A percentile compares a stretch with the other conserved stretches of the same genome.
Evolutionary conservation across 2,797 vertebrate species (phyloP).

Genomic region (Periparus ater): DNA sequence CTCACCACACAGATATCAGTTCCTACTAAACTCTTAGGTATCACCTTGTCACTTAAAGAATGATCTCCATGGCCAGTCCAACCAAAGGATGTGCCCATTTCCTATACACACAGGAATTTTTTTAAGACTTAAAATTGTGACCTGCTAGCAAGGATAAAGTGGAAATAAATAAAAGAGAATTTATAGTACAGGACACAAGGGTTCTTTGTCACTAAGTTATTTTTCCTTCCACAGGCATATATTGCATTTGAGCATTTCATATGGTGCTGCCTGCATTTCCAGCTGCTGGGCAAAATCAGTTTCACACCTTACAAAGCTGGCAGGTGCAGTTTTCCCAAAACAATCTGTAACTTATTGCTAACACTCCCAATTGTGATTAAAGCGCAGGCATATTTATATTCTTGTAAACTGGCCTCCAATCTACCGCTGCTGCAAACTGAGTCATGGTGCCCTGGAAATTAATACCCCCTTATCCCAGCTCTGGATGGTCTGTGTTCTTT

Average conservation of each 20-base stretch:
- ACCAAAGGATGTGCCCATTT: background rate
- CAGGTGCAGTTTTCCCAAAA: background rate
- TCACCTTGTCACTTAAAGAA: background rate
- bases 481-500: background rate
- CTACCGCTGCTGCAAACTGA: background rate
- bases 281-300: background rate
- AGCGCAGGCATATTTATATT: background rate
- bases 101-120: background rate
- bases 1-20: background rate
- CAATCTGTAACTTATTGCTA: background rate
- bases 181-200: background rate
- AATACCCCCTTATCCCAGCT: fast-evolving
- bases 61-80: background rate
- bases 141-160: background rate
- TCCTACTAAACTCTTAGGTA: background rate
- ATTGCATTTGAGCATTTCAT: background rate
- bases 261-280: background rate
- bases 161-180: background rate
- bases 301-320: background rate
- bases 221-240: background rate
- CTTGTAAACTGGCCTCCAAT: background rate
- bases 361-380: background rate
- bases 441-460: background rate
- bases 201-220: background rate
- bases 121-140: background rate